phyloP scores from a whole-genome alignment of 2,113 vertebrate species.

The Emydura subglobosa region DNA sequence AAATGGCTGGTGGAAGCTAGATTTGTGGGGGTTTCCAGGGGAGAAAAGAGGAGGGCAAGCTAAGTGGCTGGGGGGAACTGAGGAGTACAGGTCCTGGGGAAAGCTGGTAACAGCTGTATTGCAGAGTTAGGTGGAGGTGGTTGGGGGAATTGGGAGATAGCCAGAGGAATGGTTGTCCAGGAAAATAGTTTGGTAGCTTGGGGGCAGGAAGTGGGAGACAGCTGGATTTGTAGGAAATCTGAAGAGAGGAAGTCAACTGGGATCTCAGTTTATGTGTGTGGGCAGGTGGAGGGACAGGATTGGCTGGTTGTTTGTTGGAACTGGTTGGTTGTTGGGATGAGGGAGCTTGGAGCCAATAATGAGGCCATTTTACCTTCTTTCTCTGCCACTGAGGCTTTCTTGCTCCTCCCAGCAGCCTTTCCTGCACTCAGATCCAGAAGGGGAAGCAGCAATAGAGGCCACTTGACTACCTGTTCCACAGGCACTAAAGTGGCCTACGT shows the following conservation, averaged over 20 bases:
- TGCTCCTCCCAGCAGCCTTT: neutral
- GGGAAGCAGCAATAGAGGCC: fast-evolving
- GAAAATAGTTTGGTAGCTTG: too few species aligned
- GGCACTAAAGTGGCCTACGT: neutral
- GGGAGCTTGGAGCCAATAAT: too few species aligned
- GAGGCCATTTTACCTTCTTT: neutral
- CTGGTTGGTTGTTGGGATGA: too few species aligned
- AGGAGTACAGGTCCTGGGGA: too few species aligned
- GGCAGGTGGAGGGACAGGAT: neutral
- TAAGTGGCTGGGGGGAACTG: neutral
- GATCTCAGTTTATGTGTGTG: too few species aligned
- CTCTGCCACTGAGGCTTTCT: neutral
- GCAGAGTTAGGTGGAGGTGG: too few species aligned
- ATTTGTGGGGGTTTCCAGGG: neutral
- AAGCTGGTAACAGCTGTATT: too few species aligned
- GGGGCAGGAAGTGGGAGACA: neutral
- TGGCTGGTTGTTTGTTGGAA: neutral
- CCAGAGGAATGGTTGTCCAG: too few species aligned
- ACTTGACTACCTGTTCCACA: neutral
- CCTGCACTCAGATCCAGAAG: neutral
- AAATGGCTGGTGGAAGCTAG: neutral
- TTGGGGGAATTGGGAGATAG: too few species aligned
- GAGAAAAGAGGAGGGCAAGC: neutral
- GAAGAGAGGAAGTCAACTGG: too few species aligned
- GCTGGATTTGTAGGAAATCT: neutral